A percentile compares a stretch with the other conserved stretches of the same genome.
phyloP scores from a whole-genome alignment of 2,888 invertebrate species.

The Dicyrtomina minuta region DNA sequence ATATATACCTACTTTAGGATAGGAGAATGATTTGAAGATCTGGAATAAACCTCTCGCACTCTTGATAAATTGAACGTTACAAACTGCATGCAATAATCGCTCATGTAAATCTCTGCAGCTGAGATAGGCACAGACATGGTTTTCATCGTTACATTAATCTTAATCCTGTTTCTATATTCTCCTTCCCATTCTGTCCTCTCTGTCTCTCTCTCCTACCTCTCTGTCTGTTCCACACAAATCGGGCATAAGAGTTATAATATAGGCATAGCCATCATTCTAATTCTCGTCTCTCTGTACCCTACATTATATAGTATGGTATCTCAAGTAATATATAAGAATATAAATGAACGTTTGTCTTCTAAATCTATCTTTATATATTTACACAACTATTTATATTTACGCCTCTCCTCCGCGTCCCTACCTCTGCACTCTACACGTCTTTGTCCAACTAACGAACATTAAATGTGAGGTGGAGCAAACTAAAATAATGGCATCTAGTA shows the following conservation, averaged over 20 bases:
- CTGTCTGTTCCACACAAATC: not conserved
- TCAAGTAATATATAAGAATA: too few relatives aligned
- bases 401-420: too few relatives aligned
- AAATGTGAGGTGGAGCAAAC: too few relatives aligned
- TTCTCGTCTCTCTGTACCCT: too few relatives aligned
- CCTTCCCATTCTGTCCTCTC: not conserved
- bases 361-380: not conserved
- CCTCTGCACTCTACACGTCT: too few relatives aligned
- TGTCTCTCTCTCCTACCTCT: not conserved
- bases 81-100: slow-evolving; percentile 18
- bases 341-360: not conserved
- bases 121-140: slow-evolving; percentile 6
- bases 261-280: not conserved
- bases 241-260: not conserved
- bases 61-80: slow-evolving; percentile 19
- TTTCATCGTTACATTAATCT: slow-evolving; percentile 20
- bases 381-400: too few relatives aligned
- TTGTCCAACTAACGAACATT: too few relatives aligned
- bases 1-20: not conserved
- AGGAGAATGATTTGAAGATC: not conserved
- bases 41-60: too few relatives aligned
- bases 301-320: too few relatives aligned
- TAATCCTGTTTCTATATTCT: slow-evolving; percentile 2
- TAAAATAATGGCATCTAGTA: too few relatives aligned
- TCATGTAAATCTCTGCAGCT: slow-evolving; percentile 17